These are phyloP conservation scores for Cryptocephalus moraei DNA, from an alignment of 2,888 invertebrate genomes.

Conservation along the genomic window DNA sequence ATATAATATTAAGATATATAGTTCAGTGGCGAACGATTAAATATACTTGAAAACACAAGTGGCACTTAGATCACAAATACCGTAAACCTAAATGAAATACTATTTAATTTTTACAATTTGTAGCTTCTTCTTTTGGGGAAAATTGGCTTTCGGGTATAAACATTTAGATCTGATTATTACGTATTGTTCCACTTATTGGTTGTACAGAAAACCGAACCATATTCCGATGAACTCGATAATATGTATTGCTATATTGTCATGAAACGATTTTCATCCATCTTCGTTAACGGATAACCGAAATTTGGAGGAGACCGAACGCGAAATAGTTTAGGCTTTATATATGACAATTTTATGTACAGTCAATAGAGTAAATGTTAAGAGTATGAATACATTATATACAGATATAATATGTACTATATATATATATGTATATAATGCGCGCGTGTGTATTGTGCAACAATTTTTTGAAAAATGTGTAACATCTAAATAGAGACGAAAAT, in stretches of 20 bases:
- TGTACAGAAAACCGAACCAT: conserved; percentile 10
- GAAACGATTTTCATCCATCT: too few species aligned
- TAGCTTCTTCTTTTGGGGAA: neutral
- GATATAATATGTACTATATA: too few species aligned
- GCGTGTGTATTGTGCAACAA: too few species aligned
- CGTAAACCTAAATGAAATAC: conserved; percentile 49
- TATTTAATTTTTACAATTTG: conserved; percentile 14
- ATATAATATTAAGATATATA: conserved; percentile 38
- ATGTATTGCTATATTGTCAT: too few species aligned
- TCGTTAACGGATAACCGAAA: too few species aligned
- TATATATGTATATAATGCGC: too few species aligned
- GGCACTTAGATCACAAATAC: conserved; percentile 72
- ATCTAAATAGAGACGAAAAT: too few species aligned
- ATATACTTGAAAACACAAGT: conserved; percentile 59
- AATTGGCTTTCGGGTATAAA: conserved; percentile 23
- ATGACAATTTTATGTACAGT: conserved; percentile 6
- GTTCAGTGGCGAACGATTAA: conserved; percentile 38
- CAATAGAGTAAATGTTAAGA: conserved; percentile 4
- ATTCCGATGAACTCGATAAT: too few species aligned
- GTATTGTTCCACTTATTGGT: conserved; percentile 11
- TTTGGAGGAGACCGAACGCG: too few species aligned
- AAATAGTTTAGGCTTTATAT: conserved; percentile 1
- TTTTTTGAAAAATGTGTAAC: too few species aligned
- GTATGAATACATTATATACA: too few species aligned
- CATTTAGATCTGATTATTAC: conserved; percentile 10